These are phyloP conservation scores for Pteropus rufus DNA, from an alignment of 2,797 vertebrate species.

Conservation along the genomic window DNA sequence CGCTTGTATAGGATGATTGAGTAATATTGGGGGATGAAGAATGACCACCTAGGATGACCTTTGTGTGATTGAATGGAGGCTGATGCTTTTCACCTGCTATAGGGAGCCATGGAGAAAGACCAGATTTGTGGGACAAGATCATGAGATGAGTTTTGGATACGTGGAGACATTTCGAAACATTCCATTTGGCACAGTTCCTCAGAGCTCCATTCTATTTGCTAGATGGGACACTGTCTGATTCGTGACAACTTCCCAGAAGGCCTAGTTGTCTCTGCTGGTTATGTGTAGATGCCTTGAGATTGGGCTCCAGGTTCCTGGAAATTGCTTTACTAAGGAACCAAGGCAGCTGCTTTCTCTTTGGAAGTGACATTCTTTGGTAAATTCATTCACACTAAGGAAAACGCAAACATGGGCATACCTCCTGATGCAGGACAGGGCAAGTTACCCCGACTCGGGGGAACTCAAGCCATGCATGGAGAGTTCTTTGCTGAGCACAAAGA, in stretches of 20 bases:
- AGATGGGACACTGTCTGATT: not conserved
- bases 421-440: no score
- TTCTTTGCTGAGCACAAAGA: no score
- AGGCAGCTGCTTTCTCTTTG: not conserved
- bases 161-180: not conserved
- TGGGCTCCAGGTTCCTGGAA: not conserved
- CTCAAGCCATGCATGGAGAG: no score
- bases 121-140: not conserved
- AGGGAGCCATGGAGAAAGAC: not conserved
- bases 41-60: not conserved
- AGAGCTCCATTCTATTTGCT: not conserved
- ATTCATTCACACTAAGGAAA: not conserved
- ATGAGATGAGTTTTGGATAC: not conserved
- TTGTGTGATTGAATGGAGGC: not conserved
- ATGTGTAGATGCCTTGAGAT: not conserved
- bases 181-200: not conserved
- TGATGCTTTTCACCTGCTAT: not conserved
- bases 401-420: not conserved
- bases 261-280: not conserved
- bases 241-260: not conserved
- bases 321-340: not conserved
- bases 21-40: not conserved
- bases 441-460: no score
- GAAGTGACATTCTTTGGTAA: not conserved
- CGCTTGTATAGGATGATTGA: not conserved